phyloP scores from a whole-genome alignment of 1,140 invertebrate species.

The Fopius arisanus region DNA sequence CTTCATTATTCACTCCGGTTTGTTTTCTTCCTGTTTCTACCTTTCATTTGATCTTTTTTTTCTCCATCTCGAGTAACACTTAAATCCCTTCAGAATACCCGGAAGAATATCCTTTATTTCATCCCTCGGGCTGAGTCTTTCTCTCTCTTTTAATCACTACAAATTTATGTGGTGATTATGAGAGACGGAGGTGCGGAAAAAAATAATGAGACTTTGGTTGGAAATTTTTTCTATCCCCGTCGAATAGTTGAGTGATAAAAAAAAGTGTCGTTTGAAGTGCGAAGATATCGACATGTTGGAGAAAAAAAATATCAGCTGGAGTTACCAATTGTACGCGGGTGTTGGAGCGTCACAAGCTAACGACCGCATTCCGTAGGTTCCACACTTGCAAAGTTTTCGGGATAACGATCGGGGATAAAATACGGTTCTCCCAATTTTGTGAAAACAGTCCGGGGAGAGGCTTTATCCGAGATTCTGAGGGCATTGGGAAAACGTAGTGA shows the following conservation, averaged over 20 bases:
- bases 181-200: not conserved
- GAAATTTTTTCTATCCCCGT: not conserved
- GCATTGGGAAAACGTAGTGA: slow-evolving; percentile 17
- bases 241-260: not conserved
- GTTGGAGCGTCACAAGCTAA: not conserved
- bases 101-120: not conserved
- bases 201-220: not conserved
- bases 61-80: not conserved
- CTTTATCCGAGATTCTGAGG: slow-evolving; percentile 9
- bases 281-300: not conserved
- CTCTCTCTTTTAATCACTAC: slow-evolving; percentile 2
- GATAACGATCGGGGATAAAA: slow-evolving; percentile 21
- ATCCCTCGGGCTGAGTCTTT: not conserved
- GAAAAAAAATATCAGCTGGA: not conserved
- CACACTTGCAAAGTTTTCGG: not conserved
- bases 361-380: not conserved
- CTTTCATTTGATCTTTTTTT: slow-evolving; percentile 7
- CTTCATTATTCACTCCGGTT: not conserved
- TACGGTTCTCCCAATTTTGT: slow-evolving; percentile 6
- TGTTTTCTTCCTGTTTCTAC: not conserved
- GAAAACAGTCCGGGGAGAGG: not conserved
- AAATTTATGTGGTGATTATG: slow-evolving; percentile 1
- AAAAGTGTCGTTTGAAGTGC: not conserved
- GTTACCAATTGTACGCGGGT: not conserved
- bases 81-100: slow-evolving; percentile 11